A percentile compares a stretch with the other conserved stretches of the same genome.
Conservation (phyloP, 2,888 invertebrate species). For the Toxonevra muliebris region DNA sequence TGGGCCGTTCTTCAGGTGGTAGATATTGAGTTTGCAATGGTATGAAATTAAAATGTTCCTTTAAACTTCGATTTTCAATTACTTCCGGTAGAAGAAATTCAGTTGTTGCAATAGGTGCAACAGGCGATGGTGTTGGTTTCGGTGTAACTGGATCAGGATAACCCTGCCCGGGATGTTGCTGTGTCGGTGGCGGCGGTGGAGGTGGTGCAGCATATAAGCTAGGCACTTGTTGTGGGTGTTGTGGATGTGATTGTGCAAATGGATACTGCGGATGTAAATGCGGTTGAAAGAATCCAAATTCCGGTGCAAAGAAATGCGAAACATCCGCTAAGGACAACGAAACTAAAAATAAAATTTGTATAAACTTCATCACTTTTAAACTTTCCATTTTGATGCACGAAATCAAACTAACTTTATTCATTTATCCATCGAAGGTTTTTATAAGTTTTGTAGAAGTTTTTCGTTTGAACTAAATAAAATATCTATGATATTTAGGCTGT, state of each 20-base stretch:
- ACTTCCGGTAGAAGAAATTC: conserved; percentile 60
- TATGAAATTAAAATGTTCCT: conserved; percentile 52
- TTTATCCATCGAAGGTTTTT: conserved; percentile 31
- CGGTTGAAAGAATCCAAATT: conserved; percentile 48
- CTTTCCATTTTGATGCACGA: conserved; percentile 33
- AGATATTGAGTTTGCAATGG: conserved; percentile 55
- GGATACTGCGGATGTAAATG: conserved; percentile 30
- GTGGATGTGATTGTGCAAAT: conserved; percentile 31
- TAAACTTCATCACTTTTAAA: not conserved
- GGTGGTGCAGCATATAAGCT: conserved; percentile 44
- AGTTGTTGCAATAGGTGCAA: conserved; percentile 44
- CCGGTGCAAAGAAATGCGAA: conserved; percentile 52
- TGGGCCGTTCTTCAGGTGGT: conserved; percentile 54
- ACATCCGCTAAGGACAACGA: conserved; percentile 45
- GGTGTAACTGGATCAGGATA: conserved; percentile 18
- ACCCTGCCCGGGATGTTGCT: conserved; percentile 9
- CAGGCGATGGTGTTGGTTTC: conserved; percentile 41
- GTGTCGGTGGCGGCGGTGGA: conserved; percentile 13
- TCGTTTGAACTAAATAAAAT: too few species aligned
- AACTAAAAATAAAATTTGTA: too few species aligned
- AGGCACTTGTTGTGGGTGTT: conserved; percentile 40
- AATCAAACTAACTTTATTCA: conserved; percentile 26
- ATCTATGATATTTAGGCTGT: not conserved
- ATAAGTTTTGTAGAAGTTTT: conserved; percentile 9
- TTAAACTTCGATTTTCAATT: conserved; percentile 55